Percentiles rank a stretch among this genome's conserved stretches.
Conservation (phyloP, 1,140 invertebrate species). For the Asobara japonica region DNA sequence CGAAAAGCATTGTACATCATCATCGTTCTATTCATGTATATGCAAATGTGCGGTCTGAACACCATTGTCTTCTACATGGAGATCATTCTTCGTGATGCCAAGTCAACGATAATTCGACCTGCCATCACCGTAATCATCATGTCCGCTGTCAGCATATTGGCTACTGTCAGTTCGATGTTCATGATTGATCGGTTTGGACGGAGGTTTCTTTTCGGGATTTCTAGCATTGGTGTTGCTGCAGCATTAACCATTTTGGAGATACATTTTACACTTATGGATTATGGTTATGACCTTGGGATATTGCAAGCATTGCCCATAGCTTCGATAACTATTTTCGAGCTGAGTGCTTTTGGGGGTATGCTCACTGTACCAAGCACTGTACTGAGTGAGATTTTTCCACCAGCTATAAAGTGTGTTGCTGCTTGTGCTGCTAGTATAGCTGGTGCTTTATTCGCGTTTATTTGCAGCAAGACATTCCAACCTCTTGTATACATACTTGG, state of each 20-base stretch:
- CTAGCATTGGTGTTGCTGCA: slow-evolving; percentile 65
- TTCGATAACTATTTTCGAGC: slow-evolving; percentile 4
- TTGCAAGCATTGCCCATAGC: slow-evolving; percentile 29
- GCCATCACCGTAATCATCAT: slow-evolving; percentile 72
- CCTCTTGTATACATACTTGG: slow-evolving; percentile 70
- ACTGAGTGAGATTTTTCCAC: slow-evolving; percentile 44
- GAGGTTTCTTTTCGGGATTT: slow-evolving; percentile 72
- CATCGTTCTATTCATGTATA: slow-evolving; percentile 73
- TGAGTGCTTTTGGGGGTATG: slow-evolving; percentile 69
- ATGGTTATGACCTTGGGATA: slow-evolving; percentile 5
- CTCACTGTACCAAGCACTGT: slow-evolving; percentile 78
- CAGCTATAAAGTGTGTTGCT: slow-evolving; percentile 23
- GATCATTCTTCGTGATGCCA: slow-evolving; percentile 73
- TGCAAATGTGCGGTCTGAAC: slow-evolving; percentile 78
- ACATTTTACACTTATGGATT: slow-evolving; percentile 37
- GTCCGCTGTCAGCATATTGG: slow-evolving; percentile 72
- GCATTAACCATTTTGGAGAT: slow-evolving; percentile 54
- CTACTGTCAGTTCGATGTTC: slow-evolving; percentile 69
- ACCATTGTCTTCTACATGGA: slow-evolving; percentile 78
- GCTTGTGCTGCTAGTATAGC: slow-evolving; percentile 76
- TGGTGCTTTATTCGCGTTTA: slow-evolving; percentile 77
- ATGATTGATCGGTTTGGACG: slow-evolving; percentile 77
- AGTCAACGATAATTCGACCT: slow-evolving; percentile 61
- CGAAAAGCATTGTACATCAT: slow-evolving; percentile 72
- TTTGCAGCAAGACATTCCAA: slow-evolving; percentile 78